These are phyloP conservation scores for Andrena fulva DNA, from an alignment of 2,888 invertebrate species.

Conservation along the genomic window DNA sequence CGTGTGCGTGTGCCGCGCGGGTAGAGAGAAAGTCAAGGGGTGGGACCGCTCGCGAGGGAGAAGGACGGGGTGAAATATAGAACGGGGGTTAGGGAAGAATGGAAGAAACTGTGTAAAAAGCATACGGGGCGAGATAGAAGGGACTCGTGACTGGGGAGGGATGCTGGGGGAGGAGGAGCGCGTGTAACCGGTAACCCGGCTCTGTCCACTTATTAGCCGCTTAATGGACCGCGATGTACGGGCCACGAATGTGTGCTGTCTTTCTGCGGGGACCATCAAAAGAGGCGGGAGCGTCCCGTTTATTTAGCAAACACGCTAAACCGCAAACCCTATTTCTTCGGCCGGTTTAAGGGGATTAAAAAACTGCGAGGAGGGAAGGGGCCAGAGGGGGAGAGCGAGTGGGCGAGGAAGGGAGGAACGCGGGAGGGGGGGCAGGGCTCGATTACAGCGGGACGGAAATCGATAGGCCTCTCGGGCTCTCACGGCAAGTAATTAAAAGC, in stretches of 20 bases:
- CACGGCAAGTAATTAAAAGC: constrained; percentile 72
- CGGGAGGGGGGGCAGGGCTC: constrained; percentile 48
- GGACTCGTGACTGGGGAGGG: neutral
- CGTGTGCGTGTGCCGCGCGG: too few relatives aligned
- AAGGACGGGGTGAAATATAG: neutral
- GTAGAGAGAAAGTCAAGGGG: neutral
- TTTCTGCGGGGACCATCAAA: constrained; percentile 71
- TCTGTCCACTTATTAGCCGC: constrained; percentile 77
- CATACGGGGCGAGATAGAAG: neutral
- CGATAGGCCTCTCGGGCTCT: constrained; percentile 67
- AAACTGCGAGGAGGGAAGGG: constrained; percentile 41
- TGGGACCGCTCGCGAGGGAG: neutral
- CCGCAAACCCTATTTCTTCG: constrained; percentile 74
- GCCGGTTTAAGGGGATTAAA: constrained; percentile 67
- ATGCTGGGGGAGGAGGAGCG: constrained; percentile 27
- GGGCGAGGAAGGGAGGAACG: constrained; percentile 2
- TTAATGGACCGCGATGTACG: constrained; percentile 77
- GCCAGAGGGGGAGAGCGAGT: neutral
- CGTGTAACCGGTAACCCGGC: constrained; percentile 73
- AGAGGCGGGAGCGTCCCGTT: constrained; percentile 72
- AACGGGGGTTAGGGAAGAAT: constrained; percentile 17
- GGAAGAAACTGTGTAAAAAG: constrained; percentile 39
- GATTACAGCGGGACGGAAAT: constrained; percentile 67
- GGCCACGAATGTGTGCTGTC: constrained; percentile 65
- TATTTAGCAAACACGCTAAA: constrained; percentile 76